These are phyloP conservation scores for Thunnus albacares DNA, from an alignment of 2,797 vertebrate species.

Conservation along the genomic window DNA sequence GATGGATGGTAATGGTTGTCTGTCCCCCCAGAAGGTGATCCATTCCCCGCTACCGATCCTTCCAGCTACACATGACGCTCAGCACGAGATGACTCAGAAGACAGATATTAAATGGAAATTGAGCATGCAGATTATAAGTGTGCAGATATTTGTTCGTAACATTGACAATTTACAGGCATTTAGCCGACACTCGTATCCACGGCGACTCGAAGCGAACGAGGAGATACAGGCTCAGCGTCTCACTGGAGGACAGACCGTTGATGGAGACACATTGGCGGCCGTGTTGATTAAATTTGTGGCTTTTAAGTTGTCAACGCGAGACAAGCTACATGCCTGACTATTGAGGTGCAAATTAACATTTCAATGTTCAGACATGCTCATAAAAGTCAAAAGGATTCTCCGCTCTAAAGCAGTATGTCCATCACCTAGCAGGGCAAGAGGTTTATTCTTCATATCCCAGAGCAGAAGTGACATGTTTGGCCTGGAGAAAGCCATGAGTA, in stretches of 20 bases:
- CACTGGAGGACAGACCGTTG: slow-evolving; percentile 47
- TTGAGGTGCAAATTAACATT: slow-evolving; percentile 54
- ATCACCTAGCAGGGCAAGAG: slow-evolving; percentile 24
- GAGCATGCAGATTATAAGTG: slow-evolving; percentile 17
- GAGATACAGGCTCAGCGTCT: slow-evolving; percentile 46
- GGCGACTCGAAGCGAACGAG: not conserved
- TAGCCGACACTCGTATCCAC: not conserved
- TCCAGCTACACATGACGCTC: slow-evolving; percentile 27
- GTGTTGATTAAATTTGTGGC: slow-evolving; percentile 52
- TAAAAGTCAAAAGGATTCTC: slow-evolving; percentile 38
- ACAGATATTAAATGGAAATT: slow-evolving; percentile 25
- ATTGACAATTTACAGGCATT: slow-evolving; percentile 37
- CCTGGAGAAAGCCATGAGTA: slow-evolving; percentile 3
- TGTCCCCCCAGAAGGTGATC: slow-evolving; percentile 33
- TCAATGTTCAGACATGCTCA: slow-evolving; percentile 36
- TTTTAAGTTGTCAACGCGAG: slow-evolving; percentile 54
- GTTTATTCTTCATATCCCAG: slow-evolving; percentile 5
- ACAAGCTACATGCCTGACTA: slow-evolving; percentile 51
- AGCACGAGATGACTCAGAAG: not conserved
- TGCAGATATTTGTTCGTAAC: slow-evolving; percentile 22
- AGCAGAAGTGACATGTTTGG: slow-evolving; percentile 32
- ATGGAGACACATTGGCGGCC: slow-evolving; percentile 45
- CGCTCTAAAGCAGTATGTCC: slow-evolving; percentile 30
- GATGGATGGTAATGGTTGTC: slow-evolving; percentile 33
- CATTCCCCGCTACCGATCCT: slow-evolving; percentile 10